Evolutionary conservation across 2,113 vertebrate species (phyloP), one percentile per base, ranked within the genome.

Genomic region (Nothocercus nigrocapillus): DNA sequence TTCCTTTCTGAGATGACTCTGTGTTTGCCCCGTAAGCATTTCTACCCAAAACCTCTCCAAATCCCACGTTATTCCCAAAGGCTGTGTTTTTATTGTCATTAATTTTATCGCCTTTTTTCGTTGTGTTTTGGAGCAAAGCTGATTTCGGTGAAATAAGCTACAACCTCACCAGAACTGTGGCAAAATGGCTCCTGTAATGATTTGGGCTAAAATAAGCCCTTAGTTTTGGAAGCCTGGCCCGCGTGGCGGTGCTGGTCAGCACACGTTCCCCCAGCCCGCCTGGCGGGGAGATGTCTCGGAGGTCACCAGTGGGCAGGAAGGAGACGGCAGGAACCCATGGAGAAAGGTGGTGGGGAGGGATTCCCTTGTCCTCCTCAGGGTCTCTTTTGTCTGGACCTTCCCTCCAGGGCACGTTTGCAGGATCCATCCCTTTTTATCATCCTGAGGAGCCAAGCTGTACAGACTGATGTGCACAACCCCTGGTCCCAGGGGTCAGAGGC

Each of bases 121-220:
- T 34, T 77, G 73, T 67, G 42, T 78, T 92, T 88, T 79, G 67
- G 56, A 77, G 63, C 14, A 89, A 95, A 90, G 27, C 40, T 83
- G 25, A 21, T 78, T 72, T 36, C 9, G 59, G 75, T 62, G 79
- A 87, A 58, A 85, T 59, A 69, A 78, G 36, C 53, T 77, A n/a
- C 69, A 94, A 7, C 66, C 73, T 74, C 13, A 1, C 18, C 88
- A 85, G 68, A 84, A 82, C 67, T 82, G 27, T 34, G 83, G 85
- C 85, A 90, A 66, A 97, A 88, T 45, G 79, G 73, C 11, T 96
- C 93, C 74, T 88, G 12, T 89, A 88, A 94, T 82, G 90, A 89
- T 74, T 83, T 62, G 62, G 76, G 27, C 64, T 78, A 79, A 59
- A 72, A 61, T 11, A 91, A 32, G 30, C 11, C 4, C 90, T 51